Conservation (phyloP, 2,797 vertebrate species). For the Macrochelys suwanniensis region DNA sequence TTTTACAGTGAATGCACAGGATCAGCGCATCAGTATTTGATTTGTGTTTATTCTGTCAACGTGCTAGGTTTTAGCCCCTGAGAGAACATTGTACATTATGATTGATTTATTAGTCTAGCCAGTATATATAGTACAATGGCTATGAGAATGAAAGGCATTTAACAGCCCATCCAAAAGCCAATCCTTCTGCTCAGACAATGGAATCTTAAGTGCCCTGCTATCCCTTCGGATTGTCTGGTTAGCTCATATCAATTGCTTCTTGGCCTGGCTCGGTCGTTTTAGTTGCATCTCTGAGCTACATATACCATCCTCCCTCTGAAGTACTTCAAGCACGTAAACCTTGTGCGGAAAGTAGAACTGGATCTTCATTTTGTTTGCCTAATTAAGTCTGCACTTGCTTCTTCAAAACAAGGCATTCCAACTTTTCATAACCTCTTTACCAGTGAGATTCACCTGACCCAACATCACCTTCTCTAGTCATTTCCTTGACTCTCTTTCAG, state of each 20-base stretch:
- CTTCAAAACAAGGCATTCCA: constrained; percentile 30
- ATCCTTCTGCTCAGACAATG: constrained; percentile 33
- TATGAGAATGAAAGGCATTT: constrained; percentile 50
- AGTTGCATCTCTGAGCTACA: constrained; percentile 46
- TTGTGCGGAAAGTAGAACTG: constrained; percentile 18
- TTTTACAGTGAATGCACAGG: neutral
- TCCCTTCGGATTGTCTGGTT: constrained; percentile 54
- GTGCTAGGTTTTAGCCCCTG: constrained; percentile 37
- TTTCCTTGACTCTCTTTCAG: constrained; percentile 8
- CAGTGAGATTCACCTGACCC: neutral
- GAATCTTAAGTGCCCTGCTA: constrained; percentile 26
- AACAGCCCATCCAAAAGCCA: constrained; percentile 36
- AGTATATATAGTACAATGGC: neutral
- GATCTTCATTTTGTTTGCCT: constrained; percentile 22
- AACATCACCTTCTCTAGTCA: neutral
- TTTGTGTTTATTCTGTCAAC: constrained; percentile 51
- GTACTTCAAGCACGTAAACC: constrained; percentile 11
- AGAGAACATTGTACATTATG: constrained; percentile 15
- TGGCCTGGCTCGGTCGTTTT: neutral
- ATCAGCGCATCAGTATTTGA: constrained; percentile 22
- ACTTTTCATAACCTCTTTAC: constrained; percentile 42
- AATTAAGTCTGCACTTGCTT: neutral
- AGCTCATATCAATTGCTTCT: constrained; percentile 47
- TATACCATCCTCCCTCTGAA: constrained; percentile 11
- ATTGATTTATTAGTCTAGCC: constrained; percentile 39